A percentile compares a stretch with the other conserved stretches of the same genome.
These are phyloP conservation scores for Dicrurus megarhynchus DNA, from an alignment of 2,113 vertebrate genomes.

Conservation along the genomic window DNA sequence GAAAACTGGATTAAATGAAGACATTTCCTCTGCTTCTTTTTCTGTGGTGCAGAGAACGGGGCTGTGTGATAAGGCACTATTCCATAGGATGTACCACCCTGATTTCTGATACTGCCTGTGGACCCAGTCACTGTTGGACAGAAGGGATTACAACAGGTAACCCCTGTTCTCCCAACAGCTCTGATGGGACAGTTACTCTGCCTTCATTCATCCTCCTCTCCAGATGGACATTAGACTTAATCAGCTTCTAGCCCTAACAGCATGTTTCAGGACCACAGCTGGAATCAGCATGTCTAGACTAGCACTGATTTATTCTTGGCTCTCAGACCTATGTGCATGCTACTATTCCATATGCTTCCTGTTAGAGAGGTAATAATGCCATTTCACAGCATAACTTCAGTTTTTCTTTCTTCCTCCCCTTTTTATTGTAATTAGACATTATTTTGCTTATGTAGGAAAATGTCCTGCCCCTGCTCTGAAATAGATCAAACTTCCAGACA, in stretches of 20 bases:
- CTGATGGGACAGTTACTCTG: background rate
- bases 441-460: background rate
- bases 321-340: background rate
- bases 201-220: background rate
- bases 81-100: background rate
- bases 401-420: background rate
- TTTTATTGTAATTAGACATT: constrained; percentile 18
- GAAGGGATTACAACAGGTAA: background rate
- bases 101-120: background rate
- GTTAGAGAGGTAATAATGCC: constrained; percentile 32
- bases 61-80: background rate
- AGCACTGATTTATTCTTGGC: constrained; percentile 50
- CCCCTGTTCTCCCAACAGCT: background rate
- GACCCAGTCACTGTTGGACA: background rate
- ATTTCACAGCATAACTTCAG: background rate
- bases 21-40: background rate
- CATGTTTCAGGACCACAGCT: constrained; percentile 44
- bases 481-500: background rate
- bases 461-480: background rate
- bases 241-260: background rate
- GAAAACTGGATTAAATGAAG: background rate
- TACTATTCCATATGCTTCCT: constrained; percentile 52
- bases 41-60: background rate
- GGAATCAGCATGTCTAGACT: constrained; percentile 47
- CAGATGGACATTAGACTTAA: background rate